Base-by-base conservation (phyloP, 2,888 invertebrate genomes). In the Ditula angustiorana region DNA sequence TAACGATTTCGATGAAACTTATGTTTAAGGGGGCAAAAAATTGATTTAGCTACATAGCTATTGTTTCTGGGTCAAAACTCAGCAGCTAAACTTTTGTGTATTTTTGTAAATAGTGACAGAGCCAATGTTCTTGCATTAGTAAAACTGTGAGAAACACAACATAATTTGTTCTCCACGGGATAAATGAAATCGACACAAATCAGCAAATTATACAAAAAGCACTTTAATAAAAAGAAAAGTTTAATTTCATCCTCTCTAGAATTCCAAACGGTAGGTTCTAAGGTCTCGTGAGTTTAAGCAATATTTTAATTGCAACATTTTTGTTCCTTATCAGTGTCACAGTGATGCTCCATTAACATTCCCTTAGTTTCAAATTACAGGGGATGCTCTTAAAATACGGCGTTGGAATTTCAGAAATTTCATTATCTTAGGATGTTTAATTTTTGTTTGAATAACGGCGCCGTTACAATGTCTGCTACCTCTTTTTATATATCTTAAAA, bases 331-430 rank as follows among this genome's bases (percentile, higher is more conserved):
- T 62, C 66, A 52, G 52, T 62, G 66, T 62, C 61, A 62, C 62
- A 37, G 57, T 49, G 64, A 46, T 46, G 41, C 19, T 66, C 67
- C 67, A 70, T 68, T 67, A 66, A 69, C 68, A 71, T 68, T 67
- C 70, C 61, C 56, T 46, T 66, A 67, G 46, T 53, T 58, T 47
- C 61, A 65, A 70, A 72, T 69, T 68, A 69, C 62, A 41, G 30
- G 33, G 46, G 52, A 35, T 30, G 41, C 46, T 50, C 37, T 47
- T 66, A 55, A 71, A 61, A 47, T 58, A 56, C 64, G 57, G 49
- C 56, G 59, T 16, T 28, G 69, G 70, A 35, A 68, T 69, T 69
- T 61, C 16, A 62, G 70, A 71, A 75, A 76, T 75, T 74, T 76
- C 70, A 74, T 76, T 74, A 74, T 66, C 68, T 65, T 50, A 30